Base-by-base conservation (phyloP, 2,797 vertebrate species). In the Halcyon chelicuti region DNA sequence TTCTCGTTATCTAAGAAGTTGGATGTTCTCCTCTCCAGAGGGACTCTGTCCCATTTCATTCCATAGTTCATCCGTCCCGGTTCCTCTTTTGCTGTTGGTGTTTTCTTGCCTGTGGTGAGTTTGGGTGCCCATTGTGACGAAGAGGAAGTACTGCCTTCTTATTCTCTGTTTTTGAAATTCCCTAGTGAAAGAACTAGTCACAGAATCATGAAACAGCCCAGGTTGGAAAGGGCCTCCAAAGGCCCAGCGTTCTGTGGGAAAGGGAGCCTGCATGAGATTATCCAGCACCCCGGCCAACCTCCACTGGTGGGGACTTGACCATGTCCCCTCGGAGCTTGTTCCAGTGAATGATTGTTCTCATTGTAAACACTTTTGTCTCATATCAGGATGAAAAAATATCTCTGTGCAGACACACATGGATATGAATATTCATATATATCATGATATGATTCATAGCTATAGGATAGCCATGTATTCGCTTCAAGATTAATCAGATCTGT, bases 171-270 rank as follows among this genome's bases (percentile, higher is more conserved):
- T 49, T 37, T 75, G 49, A 37, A 44, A 42, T 28, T 76, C 6
- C 5, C 52, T 18, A 22, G 15, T 40, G 37, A 26, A 51, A 16
- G 73, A 37, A 23, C 46, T 47, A 47, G 22, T 47, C 46, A 47
- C 10, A 17, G 84, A 58, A 25, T 20, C 29, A 3, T 10, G 37
- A 23, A 35, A 3, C 28, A 82, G 31, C 31, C 18, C 12, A 10
- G 37, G 46, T 8, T 33, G 49, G 72, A 72, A 42, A 28, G 44
- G 25, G 33, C 35, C 28, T 33, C 0, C 0, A 5, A 11, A 52
- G n/a, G 10, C 5, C 33, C 23, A 18, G 3, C 11, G 6, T 15
- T 39, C 17, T 66, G 51, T 57, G 46, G 40, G 37, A 52, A 51
- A 19, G 40, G 39, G 33, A 35, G 46, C 61, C 18, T 20, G 9